Percentiles rank a stretch among this genome's conserved stretches.
Evolutionary conservation across 2,797 vertebrate genomes (phyloP).

Genomic region (Bovichtus variegatus): DNA sequence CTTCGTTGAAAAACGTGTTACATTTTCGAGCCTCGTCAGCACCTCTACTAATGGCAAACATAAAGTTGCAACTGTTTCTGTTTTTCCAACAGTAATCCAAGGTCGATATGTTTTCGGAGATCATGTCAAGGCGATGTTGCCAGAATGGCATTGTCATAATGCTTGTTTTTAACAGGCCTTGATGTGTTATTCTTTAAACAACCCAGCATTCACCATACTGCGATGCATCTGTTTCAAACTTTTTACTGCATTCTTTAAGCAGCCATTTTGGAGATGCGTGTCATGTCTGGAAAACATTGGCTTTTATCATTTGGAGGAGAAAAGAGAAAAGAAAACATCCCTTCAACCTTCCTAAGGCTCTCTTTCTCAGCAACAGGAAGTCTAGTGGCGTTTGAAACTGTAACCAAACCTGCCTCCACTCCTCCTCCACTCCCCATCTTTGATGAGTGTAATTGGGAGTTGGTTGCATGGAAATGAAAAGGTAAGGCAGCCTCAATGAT

Average conservation of each 20-base stretch:
- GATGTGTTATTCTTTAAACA: slow-evolving; percentile 30
- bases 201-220: not conserved
- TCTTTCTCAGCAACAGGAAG: slow-evolving; percentile 67
- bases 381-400: slow-evolving; percentile 63
- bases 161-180: slow-evolving; percentile 6
- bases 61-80: slow-evolving; percentile 58
- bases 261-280: slow-evolving; percentile 54
- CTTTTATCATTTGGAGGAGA: slow-evolving; percentile 66
- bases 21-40: slow-evolving; percentile 70
- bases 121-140: not conserved
- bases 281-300: slow-evolving; percentile 69
- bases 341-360: slow-evolving; percentile 42
- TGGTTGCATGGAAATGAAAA: slow-evolving; percentile 76
- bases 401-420: slow-evolving; percentile 51
- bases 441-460: slow-evolving; percentile 75
- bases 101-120: not conserved
- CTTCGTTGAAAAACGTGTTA: slow-evolving; percentile 64
- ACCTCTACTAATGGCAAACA: slow-evolving; percentile 68
- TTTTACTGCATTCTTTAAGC: slow-evolving; percentile 55
- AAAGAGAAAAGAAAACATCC: slow-evolving; percentile 42
- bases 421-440: slow-evolving; percentile 50
- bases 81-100: slow-evolving; percentile 7
- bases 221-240: slow-evolving; percentile 41
- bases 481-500: slow-evolving; percentile 69
- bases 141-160: not conserved